These are phyloP conservation scores for Mus caroli DNA, from an alignment of 2,797 vertebrate genomes.

Conservation along the genomic window DNA sequence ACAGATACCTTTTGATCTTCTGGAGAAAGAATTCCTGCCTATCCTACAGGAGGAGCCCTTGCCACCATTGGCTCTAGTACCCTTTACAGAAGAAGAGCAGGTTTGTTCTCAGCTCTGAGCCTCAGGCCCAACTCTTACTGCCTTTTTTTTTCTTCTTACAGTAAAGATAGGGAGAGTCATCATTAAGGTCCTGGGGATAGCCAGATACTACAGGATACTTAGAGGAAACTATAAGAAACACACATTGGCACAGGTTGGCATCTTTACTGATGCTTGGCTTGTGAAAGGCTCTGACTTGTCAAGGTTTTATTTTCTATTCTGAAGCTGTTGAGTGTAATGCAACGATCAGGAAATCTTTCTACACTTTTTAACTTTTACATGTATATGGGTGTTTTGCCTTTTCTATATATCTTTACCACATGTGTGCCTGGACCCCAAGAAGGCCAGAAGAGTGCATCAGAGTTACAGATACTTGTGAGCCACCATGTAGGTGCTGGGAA, in stretches of 20 bases:
- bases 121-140: not conserved
- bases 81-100: constrained; percentile 99
- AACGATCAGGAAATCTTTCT: constrained; percentile 43
- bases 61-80: constrained; percentile 97
- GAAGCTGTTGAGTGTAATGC: not conserved
- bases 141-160: not conserved
- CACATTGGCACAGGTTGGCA: not conserved
- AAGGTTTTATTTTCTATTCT: constrained; percentile 29
- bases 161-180: not conserved
- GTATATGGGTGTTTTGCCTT: not conserved
- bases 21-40: constrained; percentile 99
- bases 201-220: too few species aligned
- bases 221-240: too few species aligned
- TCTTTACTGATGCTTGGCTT: not conserved
- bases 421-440: not conserved
- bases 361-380: not conserved
- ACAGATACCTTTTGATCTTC: constrained; percentile 97
- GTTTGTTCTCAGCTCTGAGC: constrained; percentile 87
- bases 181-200: not conserved
- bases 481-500: not conserved
- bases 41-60: constrained; percentile 99
- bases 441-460: not conserved
- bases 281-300: not conserved
- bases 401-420: not conserved
- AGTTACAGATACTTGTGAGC: not conserved